Conservation (phyloP, 1,140 invertebrate genomes). For the Caenorhabditis elegans region WBcel235 BX284603.4:13580001-13580500, state of each 20-base stretch:
- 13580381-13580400: constrained; percentile 44
- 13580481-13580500: constrained; percentile 47
- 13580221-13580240: not conserved
- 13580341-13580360: constrained; percentile 52
- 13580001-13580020: too few relatives aligned
- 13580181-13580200: constrained; percentile 9
- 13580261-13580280: constrained; percentile 30
- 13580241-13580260: constrained; percentile 38
- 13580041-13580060: too few relatives aligned
- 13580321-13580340: constrained; percentile 53
- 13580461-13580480: constrained; percentile 46
- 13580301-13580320: constrained; percentile 54
- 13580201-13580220: not conserved
- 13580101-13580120: too few relatives aligned
- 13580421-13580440: constrained; percentile 49
- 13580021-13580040: too few relatives aligned
- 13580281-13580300: constrained; percentile 40
- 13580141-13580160: not conserved
- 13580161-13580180: constrained; percentile 10
- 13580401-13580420: constrained; percentile 54
- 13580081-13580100: too few relatives aligned
- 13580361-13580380: constrained; percentile 53
- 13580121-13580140: too few relatives aligned
- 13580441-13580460: constrained; percentile 42
- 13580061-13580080: too few relatives aligned